Conservation (phyloP, 2,888 invertebrate genomes). For the Sinopyrophorus schimmeli region DNA sequence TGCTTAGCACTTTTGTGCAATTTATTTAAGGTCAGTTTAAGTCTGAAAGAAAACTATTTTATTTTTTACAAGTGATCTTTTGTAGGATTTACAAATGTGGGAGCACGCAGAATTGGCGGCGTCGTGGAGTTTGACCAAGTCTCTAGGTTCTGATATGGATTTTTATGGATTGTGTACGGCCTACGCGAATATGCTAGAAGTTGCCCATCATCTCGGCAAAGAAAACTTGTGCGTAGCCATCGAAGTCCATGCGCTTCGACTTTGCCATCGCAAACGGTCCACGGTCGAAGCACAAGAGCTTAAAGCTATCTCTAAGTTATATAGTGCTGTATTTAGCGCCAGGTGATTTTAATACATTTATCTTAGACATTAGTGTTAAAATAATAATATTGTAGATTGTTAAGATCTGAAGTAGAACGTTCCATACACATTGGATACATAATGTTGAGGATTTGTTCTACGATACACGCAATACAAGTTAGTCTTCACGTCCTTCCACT, state of each 20-base stretch:
- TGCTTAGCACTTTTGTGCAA: slow-evolving; percentile 54
- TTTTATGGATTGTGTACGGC: slow-evolving; percentile 59
- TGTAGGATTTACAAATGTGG: slow-evolving; percentile 47
- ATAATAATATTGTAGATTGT: slow-evolving; percentile 32
- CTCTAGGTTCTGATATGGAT: slow-evolving; percentile 58
- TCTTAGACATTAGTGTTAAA: slow-evolving; percentile 5
- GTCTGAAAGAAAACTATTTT: not conserved
- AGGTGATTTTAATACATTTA: too few relatives aligned
- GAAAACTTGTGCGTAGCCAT: slow-evolving; percentile 43
- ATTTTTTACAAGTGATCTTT: slow-evolving; percentile 6
- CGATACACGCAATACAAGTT: slow-evolving; percentile 46
- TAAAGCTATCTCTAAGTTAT: slow-evolving; percentile 54
- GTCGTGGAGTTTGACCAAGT: slow-evolving; percentile 60
- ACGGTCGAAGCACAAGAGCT: slow-evolving; percentile 55
- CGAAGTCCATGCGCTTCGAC: slow-evolving; percentile 53
- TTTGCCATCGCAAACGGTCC: slow-evolving; percentile 51
- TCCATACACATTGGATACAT: slow-evolving; percentile 54
- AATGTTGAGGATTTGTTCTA: slow-evolving; percentile 48
- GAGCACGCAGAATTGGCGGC: slow-evolving; percentile 61
- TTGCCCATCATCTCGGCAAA: slow-evolving; percentile 48
- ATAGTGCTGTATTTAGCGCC: slow-evolving; percentile 54
- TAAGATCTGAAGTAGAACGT: slow-evolving; percentile 49
- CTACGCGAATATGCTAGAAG: slow-evolving; percentile 59
- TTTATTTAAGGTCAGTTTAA: slow-evolving; percentile 51
- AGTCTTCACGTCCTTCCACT: slow-evolving; percentile 51